Evolutionary conservation across 2,888 invertebrate species (phyloP), one percentile per base, ranked within the genome.

Genomic region (Pollenia labialis): DNA sequence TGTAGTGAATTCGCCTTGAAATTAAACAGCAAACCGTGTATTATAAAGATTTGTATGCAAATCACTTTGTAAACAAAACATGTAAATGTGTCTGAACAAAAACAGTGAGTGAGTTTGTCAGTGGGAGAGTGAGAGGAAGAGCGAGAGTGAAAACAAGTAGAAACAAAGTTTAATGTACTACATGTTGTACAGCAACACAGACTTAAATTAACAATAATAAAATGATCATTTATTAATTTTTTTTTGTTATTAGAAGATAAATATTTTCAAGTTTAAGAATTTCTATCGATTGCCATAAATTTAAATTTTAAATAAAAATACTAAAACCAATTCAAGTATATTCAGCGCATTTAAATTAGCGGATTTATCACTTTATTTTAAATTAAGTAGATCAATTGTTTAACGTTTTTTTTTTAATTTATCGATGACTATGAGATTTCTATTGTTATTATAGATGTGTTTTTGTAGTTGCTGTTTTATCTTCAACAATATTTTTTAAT

Each of bases 271-370:
- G 32, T 50, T 50, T 50, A 50, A 50, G 50, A 68, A 68, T 50
- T 18, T 66, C 16, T 66, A 66, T 66, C 46, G 50, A 48, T 50
- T 23, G 32, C 32, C 68, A 50, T 68, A 66, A 62, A 62, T 62
- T 42, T 42, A 4, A 40, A 62, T 10, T 46, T 44, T 7, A 32
- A 68, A 23, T 50, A 23, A 23, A 48, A 48, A 68, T n/a, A 50
- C 7, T 40, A 10, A 11, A n/a, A 3, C 18, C 1, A 18, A 46
- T 14, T 40, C 3, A 58, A 42, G 12, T 23, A 14, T 42, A 54
- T 42, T 71, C 42, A 56, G 71, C 44, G 14, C 56, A 72, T 72
- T 72, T 72, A 56, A 56, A 72, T 72, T 42, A 71, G 52, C 12
- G 54, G 52, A 52, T 42, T 71, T 72, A 72, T 44, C 71, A 72